Base-by-base conservation (phyloP, 2,113 vertebrate species). In the Pipa parva region DNA sequence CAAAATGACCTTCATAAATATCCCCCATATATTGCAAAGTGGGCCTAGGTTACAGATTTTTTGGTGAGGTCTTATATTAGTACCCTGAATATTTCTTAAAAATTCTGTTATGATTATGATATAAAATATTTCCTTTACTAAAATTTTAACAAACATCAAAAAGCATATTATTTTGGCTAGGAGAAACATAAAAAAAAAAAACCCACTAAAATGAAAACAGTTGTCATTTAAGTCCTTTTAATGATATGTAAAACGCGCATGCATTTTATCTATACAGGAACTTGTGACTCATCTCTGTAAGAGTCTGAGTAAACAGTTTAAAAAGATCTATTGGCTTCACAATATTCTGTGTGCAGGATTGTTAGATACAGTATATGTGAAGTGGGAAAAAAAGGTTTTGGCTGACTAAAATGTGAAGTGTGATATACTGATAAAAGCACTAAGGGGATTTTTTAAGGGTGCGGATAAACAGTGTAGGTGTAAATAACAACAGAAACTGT, bases 251-350 rank as follows among this genome's bases (percentile, higher is more conserved):
- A 48, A 27, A 11, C n/a, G 21, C 4, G 36, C 20, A 42, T 39
- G 28, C 21, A 50, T 50, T 78, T 78, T 79, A 80, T 79, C 77
- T 77, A 70, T 71, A 80, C 75, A 84, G 86, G 86, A 87, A 89
- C 86, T 82, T 82, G 71, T 89, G 85, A 87, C 79, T 89, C 86
- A 89, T 86, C 63, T 84, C 63, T 37, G 79, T 86, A 87, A 85
- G 86, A 87, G 84, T 85, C 75, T 83, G 72, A 77, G 71, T 81
- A 75, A 71, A 80, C 75, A 80, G 81, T 83, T 79, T 70, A 59
- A 72, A 76, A 72, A 36, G 75, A 76, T 74, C 66, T 75, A 62
- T 75, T 60, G 79, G 78, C 78, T 74, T 78, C 4, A 36, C 73
- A 80, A 77, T 83, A 76, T 82, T 83, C 75, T 79, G 75, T 72